A percentile compares a stretch with the other conserved stretches of the same genome.
Evolutionary conservation across 2,888 invertebrate genomes (phyloP).

Genomic region (Loripinus fragilis): DNA sequence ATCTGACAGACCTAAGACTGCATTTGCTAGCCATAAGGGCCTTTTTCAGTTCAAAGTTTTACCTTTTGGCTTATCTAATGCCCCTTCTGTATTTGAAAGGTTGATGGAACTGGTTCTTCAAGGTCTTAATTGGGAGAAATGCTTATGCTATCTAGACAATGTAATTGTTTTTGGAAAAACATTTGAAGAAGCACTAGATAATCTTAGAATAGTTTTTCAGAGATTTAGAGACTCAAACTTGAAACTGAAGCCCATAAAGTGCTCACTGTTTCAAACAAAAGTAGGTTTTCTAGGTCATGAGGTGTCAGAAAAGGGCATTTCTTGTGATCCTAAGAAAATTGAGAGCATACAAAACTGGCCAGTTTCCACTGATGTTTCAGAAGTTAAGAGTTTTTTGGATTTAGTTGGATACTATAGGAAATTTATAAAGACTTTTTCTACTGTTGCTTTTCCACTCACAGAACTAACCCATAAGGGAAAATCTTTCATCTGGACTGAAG

Average conservation of each 20-base stretch:
- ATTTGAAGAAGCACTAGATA: slow-evolving; percentile 20
- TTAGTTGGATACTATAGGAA: not conserved
- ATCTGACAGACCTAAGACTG: slow-evolving; percentile 36
- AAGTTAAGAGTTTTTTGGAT: slow-evolving; percentile 33
- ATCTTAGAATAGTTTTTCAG: slow-evolving; percentile 4
- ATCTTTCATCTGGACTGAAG: not conserved
- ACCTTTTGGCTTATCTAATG: not conserved
- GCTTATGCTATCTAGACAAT: not conserved
- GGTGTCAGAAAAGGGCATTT: slow-evolving; percentile 34
- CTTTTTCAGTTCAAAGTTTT: slow-evolving; percentile 21
- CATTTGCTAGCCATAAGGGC: slow-evolving; percentile 48
- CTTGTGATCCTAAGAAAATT: slow-evolving; percentile 33
- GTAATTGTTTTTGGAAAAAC: no score
- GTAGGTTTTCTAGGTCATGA: slow-evolving; percentile 16
- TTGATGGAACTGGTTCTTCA: slow-evolving; percentile 44
- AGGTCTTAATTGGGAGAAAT: slow-evolving; percentile 29
- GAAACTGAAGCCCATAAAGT: not conserved
- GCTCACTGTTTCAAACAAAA: slow-evolving; percentile 5
- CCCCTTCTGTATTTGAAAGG: slow-evolving; percentile 37
- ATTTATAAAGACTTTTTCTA: slow-evolving; percentile 10
- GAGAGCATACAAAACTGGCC: slow-evolving; percentile 32
- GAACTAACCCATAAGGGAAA: not conserved
- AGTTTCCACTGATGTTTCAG: slow-evolving; percentile 28
- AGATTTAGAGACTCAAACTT: not conserved
- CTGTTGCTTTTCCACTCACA: not conserved